These are phyloP conservation scores for Melopsittacus undulatus DNA, from an alignment of 2,797 vertebrate species.

Conservation along the genomic window DNA sequence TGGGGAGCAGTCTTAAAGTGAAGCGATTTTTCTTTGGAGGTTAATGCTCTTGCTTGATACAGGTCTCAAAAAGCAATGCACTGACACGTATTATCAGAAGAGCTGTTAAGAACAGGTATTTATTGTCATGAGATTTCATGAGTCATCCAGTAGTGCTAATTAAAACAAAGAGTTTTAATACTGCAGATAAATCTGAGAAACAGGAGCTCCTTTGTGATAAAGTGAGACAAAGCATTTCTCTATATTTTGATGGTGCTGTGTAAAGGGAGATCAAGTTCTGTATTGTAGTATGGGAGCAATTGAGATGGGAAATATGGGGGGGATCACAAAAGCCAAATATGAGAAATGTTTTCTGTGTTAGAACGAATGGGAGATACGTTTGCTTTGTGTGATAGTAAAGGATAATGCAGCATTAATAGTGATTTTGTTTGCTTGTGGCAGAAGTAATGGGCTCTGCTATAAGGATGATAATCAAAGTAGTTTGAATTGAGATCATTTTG, in stretches of 20 bases:
- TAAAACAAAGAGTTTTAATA: constrained; percentile 24
- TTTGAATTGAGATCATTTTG: background rate
- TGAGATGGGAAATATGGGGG: background rate
- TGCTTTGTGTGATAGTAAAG: background rate
- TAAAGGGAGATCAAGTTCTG: background rate
- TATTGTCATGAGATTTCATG: constrained; percentile 3
- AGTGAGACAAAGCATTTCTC: background rate
- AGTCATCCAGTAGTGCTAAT: constrained; percentile 23
- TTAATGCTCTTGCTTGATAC: background rate
- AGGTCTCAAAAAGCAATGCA: background rate
- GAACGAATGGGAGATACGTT: too few relatives aligned
- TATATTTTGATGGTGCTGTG: background rate
- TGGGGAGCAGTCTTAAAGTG: background rate
- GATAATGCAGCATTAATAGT: background rate
- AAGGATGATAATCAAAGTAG: background rate
- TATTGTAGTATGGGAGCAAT: background rate
- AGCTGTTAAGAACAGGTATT: background rate
- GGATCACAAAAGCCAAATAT: background rate
- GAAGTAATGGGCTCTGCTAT: background rate
- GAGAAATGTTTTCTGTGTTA: background rate
- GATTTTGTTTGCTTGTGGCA: background rate
- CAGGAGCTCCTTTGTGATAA: background rate
- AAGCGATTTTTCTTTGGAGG: background rate
- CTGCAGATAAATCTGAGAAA: background rate
- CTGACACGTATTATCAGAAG: background rate